Evolutionary conservation across 2,113 vertebrate species (phyloP).

Genomic region (Tragelaphus scriptus): DNA sequence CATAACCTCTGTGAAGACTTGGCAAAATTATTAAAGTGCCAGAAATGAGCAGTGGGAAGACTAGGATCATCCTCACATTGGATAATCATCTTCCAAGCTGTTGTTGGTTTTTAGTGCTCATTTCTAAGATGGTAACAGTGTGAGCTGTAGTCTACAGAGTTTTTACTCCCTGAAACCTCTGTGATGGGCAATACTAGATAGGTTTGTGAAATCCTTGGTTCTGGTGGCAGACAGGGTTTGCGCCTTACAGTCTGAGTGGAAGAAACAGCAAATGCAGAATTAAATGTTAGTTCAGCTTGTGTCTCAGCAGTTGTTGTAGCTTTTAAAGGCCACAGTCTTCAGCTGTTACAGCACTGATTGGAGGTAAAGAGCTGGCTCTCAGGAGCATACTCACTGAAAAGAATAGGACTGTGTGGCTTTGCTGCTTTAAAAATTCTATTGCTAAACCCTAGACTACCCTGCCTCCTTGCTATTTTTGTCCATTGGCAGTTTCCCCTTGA

Average conservation of each 20-base stretch:
- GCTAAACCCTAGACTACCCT: slow-evolving; percentile 41
- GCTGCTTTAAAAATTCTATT: slow-evolving; percentile 52
- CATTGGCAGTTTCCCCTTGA: slow-evolving; percentile 62
- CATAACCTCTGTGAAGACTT: neutral
- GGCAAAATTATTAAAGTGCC: slow-evolving; percentile 3
- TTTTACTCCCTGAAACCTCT: neutral
- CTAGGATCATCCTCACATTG: slow-evolving; percentile 8
- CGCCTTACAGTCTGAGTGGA: neutral
- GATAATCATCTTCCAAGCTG: slow-evolving; percentile 27
- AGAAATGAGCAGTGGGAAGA: neutral
- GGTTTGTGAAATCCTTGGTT: slow-evolving; percentile 15
- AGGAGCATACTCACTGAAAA: slow-evolving; percentile 53
- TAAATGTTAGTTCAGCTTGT: slow-evolving; percentile 41
- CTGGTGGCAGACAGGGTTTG: slow-evolving; percentile 15
- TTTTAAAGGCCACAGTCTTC: slow-evolving; percentile 51
- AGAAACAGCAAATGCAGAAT: slow-evolving; percentile 46
- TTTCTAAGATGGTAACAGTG: slow-evolving; percentile 37
- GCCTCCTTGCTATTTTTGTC: slow-evolving; percentile 62
- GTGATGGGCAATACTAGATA: neutral
- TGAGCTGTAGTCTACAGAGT: neutral
- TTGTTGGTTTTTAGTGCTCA: slow-evolving; percentile 25
- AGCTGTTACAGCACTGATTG: slow-evolving; percentile 40
- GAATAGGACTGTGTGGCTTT: slow-evolving; percentile 48
- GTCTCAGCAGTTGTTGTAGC: slow-evolving; percentile 31
- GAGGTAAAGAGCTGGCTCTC: slow-evolving; percentile 50